phyloP scores from a whole-genome alignment of 2,113 vertebrate species.

The Vulpes vulpes region DNA sequence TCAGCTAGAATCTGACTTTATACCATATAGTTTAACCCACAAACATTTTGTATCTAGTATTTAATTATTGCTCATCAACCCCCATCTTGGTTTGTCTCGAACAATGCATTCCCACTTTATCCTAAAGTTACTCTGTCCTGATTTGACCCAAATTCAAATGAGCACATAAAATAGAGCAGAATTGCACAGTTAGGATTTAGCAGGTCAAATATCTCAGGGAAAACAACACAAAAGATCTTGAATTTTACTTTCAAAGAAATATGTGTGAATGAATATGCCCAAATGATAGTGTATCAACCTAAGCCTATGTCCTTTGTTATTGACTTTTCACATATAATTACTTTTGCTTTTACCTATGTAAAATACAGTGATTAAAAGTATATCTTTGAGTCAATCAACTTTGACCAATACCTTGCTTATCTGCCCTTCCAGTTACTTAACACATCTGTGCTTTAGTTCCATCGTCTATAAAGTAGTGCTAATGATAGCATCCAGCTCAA shows the following conservation, averaged over 20 bases:
- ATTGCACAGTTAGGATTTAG: background rate
- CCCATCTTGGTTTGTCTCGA: background rate
- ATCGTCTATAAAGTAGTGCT: background rate
- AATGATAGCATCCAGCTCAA: background rate
- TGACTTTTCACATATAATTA: constrained; percentile 14
- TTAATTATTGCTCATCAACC: background rate
- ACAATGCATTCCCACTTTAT: background rate
- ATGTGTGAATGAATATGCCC: background rate
- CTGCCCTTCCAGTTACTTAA: background rate
- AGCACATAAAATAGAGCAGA: background rate
- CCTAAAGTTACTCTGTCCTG: background rate
- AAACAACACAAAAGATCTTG: background rate
- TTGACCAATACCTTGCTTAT: background rate
- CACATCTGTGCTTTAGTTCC: background rate
- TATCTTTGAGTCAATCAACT: background rate
- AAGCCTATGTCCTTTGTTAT: background rate
- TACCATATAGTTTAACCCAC: background rate
- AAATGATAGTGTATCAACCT: background rate
- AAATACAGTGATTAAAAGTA: background rate
- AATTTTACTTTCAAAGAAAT: constrained; percentile 35
- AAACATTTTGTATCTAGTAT: background rate
- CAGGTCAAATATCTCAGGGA: background rate
- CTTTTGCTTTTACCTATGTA: background rate
- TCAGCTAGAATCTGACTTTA: background rate
- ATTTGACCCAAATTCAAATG: background rate